A percentile compares a stretch with the other conserved stretches of the same genome.
These are phyloP conservation scores for Melinaea menophilus DNA, from an alignment of 2,888 invertebrate genomes.

Conservation along the genomic window DNA sequence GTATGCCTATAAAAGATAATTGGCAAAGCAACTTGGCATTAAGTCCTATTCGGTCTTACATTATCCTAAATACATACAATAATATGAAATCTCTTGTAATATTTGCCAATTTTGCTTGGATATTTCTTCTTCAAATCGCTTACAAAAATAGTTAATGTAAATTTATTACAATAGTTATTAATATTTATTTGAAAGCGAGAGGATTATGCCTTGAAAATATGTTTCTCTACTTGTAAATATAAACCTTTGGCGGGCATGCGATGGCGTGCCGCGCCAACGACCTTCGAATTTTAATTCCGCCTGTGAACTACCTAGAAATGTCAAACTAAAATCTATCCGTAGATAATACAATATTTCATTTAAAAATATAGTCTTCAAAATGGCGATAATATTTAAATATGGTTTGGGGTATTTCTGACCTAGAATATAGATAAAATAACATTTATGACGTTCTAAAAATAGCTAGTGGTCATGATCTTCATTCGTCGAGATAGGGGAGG, in stretches of 20 bases:
- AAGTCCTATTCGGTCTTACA: no score
- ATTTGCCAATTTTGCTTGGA: no score
- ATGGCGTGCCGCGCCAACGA: constrained; percentile 43
- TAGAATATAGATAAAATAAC: neutral
- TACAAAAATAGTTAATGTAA: no score
- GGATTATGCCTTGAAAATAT: constrained; percentile 18
- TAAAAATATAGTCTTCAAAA: no score
- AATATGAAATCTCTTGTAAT: no score
- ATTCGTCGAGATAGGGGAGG: constrained; percentile 44
- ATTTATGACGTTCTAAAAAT: constrained; percentile 15
- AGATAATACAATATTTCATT: no score
- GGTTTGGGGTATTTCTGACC: neutral
- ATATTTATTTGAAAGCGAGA: constrained; percentile 23
- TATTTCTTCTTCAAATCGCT: no score
- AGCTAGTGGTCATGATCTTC: constrained; percentile 41
- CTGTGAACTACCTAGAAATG: neutral
- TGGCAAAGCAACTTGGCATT: no score
- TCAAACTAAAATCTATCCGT: neutral
- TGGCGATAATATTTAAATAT: no score
- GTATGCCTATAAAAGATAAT: no score
- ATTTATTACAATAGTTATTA: neutral
- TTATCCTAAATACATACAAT: no score
- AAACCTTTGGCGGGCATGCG: constrained; percentile 39
- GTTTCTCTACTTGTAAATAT: constrained; percentile 16
- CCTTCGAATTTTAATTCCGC: constrained; percentile 57